Evolutionary conservation across 2,888 invertebrate genomes (phyloP).

Genomic region (Amblyjoppa proteus): DNA sequence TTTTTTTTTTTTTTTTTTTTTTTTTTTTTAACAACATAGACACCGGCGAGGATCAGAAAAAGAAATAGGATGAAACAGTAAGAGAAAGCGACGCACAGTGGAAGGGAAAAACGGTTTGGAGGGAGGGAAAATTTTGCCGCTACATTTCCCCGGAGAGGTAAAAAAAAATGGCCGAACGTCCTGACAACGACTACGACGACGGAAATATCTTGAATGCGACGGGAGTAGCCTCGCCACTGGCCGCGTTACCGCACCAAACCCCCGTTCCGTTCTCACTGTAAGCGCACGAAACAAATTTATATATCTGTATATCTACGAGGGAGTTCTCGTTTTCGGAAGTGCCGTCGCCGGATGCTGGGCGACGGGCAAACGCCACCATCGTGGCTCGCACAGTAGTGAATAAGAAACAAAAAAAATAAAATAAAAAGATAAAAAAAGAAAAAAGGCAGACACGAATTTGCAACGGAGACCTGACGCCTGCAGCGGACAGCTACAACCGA

Average conservation of each 20-base stretch:
- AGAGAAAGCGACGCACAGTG: not conserved
- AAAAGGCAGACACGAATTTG: not conserved
- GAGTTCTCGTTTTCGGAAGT: slow-evolving; percentile 19
- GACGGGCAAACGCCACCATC: slow-evolving; percentile 17
- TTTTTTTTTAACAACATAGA: not conserved
- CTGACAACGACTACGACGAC: slow-evolving; percentile 19
- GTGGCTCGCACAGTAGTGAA: not conserved
- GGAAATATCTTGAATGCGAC: slow-evolving; percentile 35
- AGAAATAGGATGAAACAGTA: slow-evolving; percentile 10
- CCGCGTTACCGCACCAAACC: not conserved
- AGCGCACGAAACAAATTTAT: slow-evolving; percentile 8
- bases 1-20: too few relatives aligned
- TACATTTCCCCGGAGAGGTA: slow-evolving; percentile 35
- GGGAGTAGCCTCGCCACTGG: slow-evolving; percentile 6
- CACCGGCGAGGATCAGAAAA: slow-evolving; percentile 4
- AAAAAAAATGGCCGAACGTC: slow-evolving; percentile 20
- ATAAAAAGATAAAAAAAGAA: not conserved
- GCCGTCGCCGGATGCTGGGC: slow-evolving; percentile 10
- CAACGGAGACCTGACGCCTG: not conserved
- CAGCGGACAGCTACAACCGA: not conserved
- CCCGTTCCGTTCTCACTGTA: not conserved
- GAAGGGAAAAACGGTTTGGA: slow-evolving; percentile 36
- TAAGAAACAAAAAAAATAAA: not conserved
- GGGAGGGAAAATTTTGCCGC: slow-evolving; percentile 29
- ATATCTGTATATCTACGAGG: not conserved